These are phyloP conservation scores for Centruroides vittatus DNA, from an alignment of 1,140 invertebrate genomes.

Conservation along the genomic window DNA sequence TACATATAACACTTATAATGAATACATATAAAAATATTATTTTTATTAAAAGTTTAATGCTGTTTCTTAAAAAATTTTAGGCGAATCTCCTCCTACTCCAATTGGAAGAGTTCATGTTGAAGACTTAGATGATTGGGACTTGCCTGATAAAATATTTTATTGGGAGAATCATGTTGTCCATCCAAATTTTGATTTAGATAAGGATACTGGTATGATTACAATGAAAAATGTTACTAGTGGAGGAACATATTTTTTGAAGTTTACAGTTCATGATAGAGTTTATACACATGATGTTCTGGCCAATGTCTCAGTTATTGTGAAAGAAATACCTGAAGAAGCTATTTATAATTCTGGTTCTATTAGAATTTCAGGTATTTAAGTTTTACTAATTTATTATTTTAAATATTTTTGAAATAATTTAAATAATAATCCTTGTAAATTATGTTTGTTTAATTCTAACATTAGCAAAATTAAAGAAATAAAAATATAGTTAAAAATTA, in stretches of 20 bases:
- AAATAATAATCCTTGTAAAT: too few relatives aligned
- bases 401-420: too few relatives aligned
- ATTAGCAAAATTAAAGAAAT: too few relatives aligned
- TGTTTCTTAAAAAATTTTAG: neutral
- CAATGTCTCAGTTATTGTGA: conserved; percentile 82
- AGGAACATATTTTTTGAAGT: conserved; percentile 62
- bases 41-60: too few relatives aligned
- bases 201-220: conserved; percentile 85
- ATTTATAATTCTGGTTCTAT: conserved; percentile 90
- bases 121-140: conserved; percentile 94
- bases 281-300: conserved; percentile 83
- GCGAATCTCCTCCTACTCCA: conserved; percentile 76
- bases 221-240: conserved; percentile 83
- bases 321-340: conserved; percentile 87
- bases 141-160: conserved; percentile 92
- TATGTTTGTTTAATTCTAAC: too few relatives aligned
- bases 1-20: too few relatives aligned
- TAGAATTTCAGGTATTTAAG: conserved; percentile 49
- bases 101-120: conserved; percentile 92
- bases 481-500: too few relatives aligned
- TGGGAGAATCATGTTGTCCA: conserved; percentile 57
- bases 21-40: too few relatives aligned
- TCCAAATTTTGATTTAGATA: conserved; percentile 68
- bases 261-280: conserved; percentile 86
- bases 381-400: neutral